These are phyloP conservation scores for Tetraodon nigroviridis DNA, from an alignment of 2,113 vertebrate genomes.

Conservation along the genomic window DNA sequence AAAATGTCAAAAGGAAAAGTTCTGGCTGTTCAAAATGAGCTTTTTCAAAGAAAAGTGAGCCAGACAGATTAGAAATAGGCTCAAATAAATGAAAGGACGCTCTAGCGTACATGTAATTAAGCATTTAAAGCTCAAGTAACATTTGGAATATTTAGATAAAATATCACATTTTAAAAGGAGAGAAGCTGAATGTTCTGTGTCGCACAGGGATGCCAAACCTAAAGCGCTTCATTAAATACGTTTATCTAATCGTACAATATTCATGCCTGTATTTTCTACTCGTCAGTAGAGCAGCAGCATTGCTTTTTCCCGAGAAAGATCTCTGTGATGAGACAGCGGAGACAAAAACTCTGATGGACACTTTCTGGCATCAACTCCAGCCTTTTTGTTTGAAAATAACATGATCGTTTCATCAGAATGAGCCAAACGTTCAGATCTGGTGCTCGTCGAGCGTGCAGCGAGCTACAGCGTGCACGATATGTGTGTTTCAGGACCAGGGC, in stretches of 20 bases:
- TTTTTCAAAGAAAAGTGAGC: not conserved
- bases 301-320: conserved; percentile 10
- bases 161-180: too few species aligned
- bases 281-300: not conserved
- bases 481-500: conserved; percentile 81
- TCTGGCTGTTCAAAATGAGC: not conserved
- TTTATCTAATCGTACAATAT: too few species aligned
- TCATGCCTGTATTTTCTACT: not conserved
- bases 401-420: conserved; percentile 13
- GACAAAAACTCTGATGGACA: not conserved
- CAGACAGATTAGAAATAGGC: conserved; percentile 3
- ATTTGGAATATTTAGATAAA: too few species aligned
- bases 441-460: too few species aligned
- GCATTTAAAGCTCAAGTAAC: conserved; percentile 6
- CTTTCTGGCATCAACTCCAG: conserved; percentile 12
- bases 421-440: not conserved
- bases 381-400: conserved; percentile 15
- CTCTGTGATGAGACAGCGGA: conserved; percentile 13
- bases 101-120: conserved; percentile 11
- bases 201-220: not conserved
- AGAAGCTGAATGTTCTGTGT: not conserved
- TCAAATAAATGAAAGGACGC: conserved; percentile 18
- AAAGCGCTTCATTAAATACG: conserved; percentile 2
- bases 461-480: conserved; percentile 1
- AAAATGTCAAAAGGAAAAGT: not conserved